These are phyloP conservation scores for Plectrocnemia conspersa DNA, from an alignment of 1,140 invertebrate species.

Conservation along the genomic window DNA sequence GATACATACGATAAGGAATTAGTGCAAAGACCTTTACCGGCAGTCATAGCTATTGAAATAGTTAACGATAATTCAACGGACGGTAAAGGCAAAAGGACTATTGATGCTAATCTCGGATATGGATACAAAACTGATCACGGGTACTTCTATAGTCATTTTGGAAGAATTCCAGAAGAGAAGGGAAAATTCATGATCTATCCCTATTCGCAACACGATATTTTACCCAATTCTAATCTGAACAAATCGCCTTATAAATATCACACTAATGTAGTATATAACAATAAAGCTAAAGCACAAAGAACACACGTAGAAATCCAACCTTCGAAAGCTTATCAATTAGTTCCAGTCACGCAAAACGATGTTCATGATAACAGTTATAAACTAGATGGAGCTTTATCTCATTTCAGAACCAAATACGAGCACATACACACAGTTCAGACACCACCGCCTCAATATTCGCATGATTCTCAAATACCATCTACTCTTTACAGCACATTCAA, in stretches of 20 bases:
- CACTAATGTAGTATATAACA: slow-evolving; percentile 18
- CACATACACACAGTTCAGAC: slow-evolving; percentile 37
- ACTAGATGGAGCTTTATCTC: slow-evolving; percentile 35
- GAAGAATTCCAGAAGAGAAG: slow-evolving; percentile 44
- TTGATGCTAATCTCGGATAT: slow-evolving; percentile 55
- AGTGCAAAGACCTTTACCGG: slow-evolving; percentile 43
- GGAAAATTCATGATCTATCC: slow-evolving; percentile 56
- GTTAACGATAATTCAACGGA: slow-evolving; percentile 50
- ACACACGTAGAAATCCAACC: slow-evolving; percentile 46
- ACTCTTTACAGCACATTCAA: slow-evolving; percentile 50
- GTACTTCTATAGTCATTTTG: slow-evolving; percentile 49
- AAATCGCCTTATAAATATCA: slow-evolving; percentile 7
- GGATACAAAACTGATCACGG: slow-evolving; percentile 50
- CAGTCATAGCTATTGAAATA: slow-evolving; percentile 57
- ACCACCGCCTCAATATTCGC: slow-evolving; percentile 34
- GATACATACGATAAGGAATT: slow-evolving; percentile 24
- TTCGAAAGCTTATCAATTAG: slow-evolving; percentile 48
- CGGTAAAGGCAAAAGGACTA: slow-evolving; percentile 54
- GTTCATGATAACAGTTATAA: slow-evolving; percentile 42
- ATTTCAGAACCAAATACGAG: slow-evolving; percentile 39
- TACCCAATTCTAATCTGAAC: slow-evolving; percentile 38
- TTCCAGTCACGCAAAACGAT: slow-evolving; percentile 40
- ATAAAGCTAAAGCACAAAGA: slow-evolving; percentile 29
- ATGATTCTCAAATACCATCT: slow-evolving; percentile 34
- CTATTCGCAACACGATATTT: slow-evolving; percentile 56